A percentile compares a stretch with the other conserved stretches of the same genome.
Conservation (phyloP, 2,113 vertebrate species). For the Bungarus multicinctus region DNA sequence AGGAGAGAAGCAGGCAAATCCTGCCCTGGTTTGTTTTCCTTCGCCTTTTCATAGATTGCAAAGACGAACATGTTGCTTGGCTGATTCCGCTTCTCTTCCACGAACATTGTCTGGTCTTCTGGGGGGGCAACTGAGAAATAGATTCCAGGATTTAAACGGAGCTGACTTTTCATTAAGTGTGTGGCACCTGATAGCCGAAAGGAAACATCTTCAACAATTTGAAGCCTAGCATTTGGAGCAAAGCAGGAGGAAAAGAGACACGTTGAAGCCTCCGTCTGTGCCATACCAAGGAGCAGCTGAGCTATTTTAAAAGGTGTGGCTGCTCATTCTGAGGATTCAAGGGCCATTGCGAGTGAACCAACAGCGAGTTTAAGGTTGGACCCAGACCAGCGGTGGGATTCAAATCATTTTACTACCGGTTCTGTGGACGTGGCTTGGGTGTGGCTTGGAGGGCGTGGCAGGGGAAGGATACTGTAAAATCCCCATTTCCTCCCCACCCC, state of each 20-base stretch:
- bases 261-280: slow-evolving; percentile 29
- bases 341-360: slow-evolving; percentile 5
- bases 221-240: slow-evolving; percentile 23
- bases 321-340: background rate
- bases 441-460: too few relatives aligned
- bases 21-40: background rate
- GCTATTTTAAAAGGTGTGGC: background rate
- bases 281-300: background rate
- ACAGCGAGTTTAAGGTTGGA: background rate
- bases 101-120: background rate
- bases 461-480: too few relatives aligned
- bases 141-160: background rate
- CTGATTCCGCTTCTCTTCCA: background rate
- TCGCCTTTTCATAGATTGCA: background rate
- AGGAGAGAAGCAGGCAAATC: background rate
- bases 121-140: background rate
- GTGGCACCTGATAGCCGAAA: background rate
- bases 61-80: background rate
- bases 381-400: too few relatives aligned
- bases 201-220: background rate
- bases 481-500: too few relatives aligned
- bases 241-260: slow-evolving; percentile 9
- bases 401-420: too few relatives aligned
- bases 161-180: too few relatives aligned
- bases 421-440: too few relatives aligned